phyloP scores from a whole-genome alignment of 2,797 vertebrate species.

The Leptodactylus fallax region DNA sequence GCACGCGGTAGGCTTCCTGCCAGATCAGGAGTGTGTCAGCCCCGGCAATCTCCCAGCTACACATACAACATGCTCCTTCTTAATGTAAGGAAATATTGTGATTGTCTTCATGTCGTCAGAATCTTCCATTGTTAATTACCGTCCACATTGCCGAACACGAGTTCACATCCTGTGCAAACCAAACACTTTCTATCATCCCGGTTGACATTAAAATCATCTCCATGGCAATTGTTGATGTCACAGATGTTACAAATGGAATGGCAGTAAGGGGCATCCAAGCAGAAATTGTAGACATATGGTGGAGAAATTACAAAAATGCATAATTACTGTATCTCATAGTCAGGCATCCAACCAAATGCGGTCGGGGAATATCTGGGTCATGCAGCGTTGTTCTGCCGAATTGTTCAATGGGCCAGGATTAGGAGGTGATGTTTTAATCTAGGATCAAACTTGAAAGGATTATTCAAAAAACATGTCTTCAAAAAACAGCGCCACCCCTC shows the following conservation, averaged over 20 bases:
- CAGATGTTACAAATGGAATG: slow-evolving; percentile 61
- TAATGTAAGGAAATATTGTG: neutral
- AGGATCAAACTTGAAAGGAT: neutral
- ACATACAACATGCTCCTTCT: neutral
- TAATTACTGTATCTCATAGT: slow-evolving; percentile 47
- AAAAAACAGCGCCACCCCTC: neutral
- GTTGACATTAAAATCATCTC: slow-evolving; percentile 55
- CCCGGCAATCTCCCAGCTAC: neutral
- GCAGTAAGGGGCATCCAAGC: slow-evolving; percentile 51
- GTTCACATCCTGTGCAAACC: neutral
- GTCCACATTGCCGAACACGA: neutral
- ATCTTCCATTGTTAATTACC: slow-evolving; percentile 19
- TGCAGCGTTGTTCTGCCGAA: neutral
- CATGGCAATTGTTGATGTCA: slow-evolving; percentile 55
- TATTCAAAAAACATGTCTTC: neutral
- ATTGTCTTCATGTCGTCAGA: neutral
- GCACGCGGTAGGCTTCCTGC: no score
- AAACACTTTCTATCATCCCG: slow-evolving; percentile 25
- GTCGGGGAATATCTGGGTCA: slow-evolving; percentile 41
- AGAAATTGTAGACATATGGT: slow-evolving; percentile 59
- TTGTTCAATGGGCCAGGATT: neutral
- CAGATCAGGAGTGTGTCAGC: no score
- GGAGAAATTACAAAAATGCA: slow-evolving; percentile 48
- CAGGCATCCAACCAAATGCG: slow-evolving; percentile 21
- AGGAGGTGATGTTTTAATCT: neutral